Conservation (phyloP, 2,888 invertebrate genomes). For the Rhagium mordax region DNA sequence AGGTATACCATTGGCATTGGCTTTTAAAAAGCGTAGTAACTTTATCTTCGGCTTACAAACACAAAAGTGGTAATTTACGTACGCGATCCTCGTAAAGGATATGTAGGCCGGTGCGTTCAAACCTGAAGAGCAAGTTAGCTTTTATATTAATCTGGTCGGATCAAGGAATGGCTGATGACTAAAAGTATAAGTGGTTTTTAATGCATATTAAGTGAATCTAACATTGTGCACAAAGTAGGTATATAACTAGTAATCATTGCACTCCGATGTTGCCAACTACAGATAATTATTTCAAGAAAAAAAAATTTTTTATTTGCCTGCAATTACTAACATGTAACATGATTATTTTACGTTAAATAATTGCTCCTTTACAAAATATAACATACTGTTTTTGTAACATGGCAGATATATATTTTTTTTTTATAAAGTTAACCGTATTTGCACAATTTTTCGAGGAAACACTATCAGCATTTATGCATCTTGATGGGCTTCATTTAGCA, state of each 20-base stretch:
- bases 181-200: not conserved
- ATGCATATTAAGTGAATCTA: not conserved
- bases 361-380: too few species aligned
- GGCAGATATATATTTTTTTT: too few species aligned
- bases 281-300: too few species aligned
- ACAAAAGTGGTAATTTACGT: constrained; percentile 12
- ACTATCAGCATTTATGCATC: too few species aligned
- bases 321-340: too few species aligned
- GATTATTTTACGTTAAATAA: too few species aligned
- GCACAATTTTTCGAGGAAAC: too few species aligned
- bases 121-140: constrained; percentile 22
- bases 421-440: too few species aligned
- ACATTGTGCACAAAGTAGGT: not conserved
- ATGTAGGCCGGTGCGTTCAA: constrained; percentile 12
- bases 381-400: too few species aligned
- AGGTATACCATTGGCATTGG: not conserved
- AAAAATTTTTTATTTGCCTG: too few species aligned
- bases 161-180: not conserved
- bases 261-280: not conserved
- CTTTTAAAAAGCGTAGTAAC: not conserved
- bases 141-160: constrained; percentile 5
- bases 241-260: not conserved
- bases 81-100: not conserved
- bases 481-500: too few species aligned
- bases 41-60: not conserved